phyloP scores from a whole-genome alignment of 2,797 vertebrate species.

The Lutra lutra region DNA sequence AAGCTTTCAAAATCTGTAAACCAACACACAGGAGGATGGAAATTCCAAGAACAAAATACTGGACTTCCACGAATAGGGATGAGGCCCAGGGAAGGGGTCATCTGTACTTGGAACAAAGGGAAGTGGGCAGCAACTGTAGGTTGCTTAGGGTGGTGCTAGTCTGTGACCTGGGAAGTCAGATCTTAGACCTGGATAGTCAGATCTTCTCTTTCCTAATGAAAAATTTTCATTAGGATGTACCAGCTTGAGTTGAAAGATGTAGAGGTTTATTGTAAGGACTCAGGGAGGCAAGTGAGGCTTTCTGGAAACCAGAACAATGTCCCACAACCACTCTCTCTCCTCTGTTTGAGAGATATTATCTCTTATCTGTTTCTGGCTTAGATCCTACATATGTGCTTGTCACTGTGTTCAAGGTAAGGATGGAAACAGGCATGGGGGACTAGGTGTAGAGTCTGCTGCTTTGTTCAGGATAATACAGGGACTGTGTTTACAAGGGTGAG shows the following conservation, averaged over 20 bases:
- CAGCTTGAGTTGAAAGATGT: neutral
- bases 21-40: neutral
- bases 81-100: neutral
- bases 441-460: fast-evolving
- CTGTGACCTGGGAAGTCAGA: neutral
- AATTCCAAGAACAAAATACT: neutral
- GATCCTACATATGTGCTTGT: neutral
- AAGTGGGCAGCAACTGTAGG: neutral
- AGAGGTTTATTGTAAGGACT: neutral
- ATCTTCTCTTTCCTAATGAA: neutral
- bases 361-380: neutral
- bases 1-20: neutral
- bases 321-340: neutral
- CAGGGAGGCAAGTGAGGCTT: neutral
- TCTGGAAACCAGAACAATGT: neutral
- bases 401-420: neutral
- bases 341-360: neutral
- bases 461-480: neutral
- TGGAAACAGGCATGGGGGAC: neutral
- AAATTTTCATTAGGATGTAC: neutral
- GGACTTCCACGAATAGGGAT: neutral
- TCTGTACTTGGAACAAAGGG: neutral
- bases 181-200: too few species aligned
- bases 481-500: neutral
- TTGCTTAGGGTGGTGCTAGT: neutral